phyloP scores from a whole-genome alignment of 2,888 invertebrate species.

The Clanis bilineata region DNA sequence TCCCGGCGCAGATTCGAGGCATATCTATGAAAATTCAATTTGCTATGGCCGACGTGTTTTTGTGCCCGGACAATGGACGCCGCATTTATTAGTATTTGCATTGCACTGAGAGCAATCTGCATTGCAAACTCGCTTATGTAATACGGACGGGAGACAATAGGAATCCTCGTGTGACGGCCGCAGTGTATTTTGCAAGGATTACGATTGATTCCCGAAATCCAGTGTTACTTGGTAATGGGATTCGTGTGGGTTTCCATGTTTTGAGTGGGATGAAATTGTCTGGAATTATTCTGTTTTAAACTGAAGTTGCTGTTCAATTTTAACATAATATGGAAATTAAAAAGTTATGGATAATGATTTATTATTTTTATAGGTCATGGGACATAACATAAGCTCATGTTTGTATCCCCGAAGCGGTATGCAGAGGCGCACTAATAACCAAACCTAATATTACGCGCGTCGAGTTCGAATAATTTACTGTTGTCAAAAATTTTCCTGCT shows the following conservation, averaged over 20 bases:
- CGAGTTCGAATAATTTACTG: no score
- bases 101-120: conserved; percentile 69
- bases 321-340: no score
- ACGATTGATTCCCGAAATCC: conserved; percentile 16
- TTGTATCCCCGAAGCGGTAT: no score
- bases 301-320: no score
- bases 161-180: conserved; percentile 16
- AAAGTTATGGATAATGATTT: no score
- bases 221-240: conserved; percentile 3
- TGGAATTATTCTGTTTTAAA: no score
- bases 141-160: conserved; percentile 35
- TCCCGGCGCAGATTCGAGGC: conserved; percentile 21
- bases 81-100: conserved; percentile 66
- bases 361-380: no score
- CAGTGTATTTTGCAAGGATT: conserved; percentile 26
- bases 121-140: conserved; percentile 72
- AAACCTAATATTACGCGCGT: no score
- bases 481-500: no score
- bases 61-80: conserved; percentile 54
- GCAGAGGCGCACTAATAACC: no score
- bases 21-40: conserved; percentile 74
- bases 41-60: conserved; percentile 59
- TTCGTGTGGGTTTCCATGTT: neutral
- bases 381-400: no score
- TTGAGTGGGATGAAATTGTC: neutral